These are phyloP conservation scores for Oscheius sp. DNA, from an alignment of 1,140 invertebrate species.

Conservation along the genomic window DNA sequence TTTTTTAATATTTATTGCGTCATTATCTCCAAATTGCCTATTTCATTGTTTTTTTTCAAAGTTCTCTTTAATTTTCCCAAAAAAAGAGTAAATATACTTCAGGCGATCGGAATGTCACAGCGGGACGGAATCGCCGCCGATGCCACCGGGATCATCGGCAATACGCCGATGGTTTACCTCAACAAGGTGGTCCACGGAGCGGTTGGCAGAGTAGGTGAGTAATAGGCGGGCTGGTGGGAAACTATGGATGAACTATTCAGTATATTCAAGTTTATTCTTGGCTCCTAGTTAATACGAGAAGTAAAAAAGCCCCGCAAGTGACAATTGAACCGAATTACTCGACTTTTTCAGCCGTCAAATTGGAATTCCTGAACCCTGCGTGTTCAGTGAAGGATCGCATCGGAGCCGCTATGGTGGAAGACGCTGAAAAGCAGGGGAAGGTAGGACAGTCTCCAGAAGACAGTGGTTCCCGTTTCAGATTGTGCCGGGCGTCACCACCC, in stretches of 20 bases:
- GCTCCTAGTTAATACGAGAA: background rate
- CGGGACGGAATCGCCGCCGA: conserved; percentile 49
- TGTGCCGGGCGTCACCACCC: conserved; percentile 57
- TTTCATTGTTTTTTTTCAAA: background rate
- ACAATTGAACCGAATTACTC: background rate
- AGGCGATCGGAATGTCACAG: conserved; percentile 44
- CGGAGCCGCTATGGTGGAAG: conserved; percentile 56
- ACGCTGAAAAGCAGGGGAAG: conserved; percentile 61
- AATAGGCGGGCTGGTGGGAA: background rate
- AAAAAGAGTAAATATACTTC: too few relatives aligned
- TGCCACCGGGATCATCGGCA: conserved; percentile 51
- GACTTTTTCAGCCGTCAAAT: conserved; percentile 47
- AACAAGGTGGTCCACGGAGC: conserved; percentile 46
- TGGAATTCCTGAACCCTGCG: conserved; percentile 58
- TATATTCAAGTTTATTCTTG: background rate
- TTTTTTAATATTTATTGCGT: background rate
- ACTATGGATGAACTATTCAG: background rate
- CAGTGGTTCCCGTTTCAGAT: conserved; percentile 5
- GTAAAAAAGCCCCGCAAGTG: background rate
- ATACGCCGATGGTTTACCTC: conserved; percentile 60
- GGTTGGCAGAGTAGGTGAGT: conserved; percentile 49
- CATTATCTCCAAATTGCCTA: background rate
- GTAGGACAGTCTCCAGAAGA: conserved; percentile 34
- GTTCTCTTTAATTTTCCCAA: too few relatives aligned
- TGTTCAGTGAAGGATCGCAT: conserved; percentile 59